Evolutionary conservation across 2,888 invertebrate species (phyloP), one percentile per base, ranked within the genome.

Genomic region (Eupeodes luniger): DNA sequence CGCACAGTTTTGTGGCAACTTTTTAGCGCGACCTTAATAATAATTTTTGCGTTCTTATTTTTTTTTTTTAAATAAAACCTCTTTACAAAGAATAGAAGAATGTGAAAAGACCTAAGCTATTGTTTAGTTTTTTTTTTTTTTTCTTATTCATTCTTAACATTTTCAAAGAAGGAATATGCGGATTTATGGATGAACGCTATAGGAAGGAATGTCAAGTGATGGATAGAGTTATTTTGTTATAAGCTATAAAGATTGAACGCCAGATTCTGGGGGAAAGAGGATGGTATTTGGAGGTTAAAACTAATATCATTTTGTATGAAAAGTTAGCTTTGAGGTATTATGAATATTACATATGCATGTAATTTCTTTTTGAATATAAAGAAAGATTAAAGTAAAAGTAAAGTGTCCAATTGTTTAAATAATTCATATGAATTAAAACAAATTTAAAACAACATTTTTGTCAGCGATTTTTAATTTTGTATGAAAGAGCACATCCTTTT

Each of bases 21-120:
- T 57, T 14, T 16, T 44, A n/a, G 16, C 47, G 69, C 55, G 70
- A 16, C 55, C 77, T 82, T 64, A 82, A 77, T 70, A 67, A 57
- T 47, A 66, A 57, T 59, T 77, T 64, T 44, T 55, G 19, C 19
- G 19, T 19, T 19, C 19, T 19, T 19, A 19, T 51, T 75, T 6
- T 55, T 51, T 16, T 27, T 66, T 14, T 27, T 66, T 2, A 47
- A 62, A 77, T 64, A 49, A 82, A 57, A 64, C 67, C 36, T 59
- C 59, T 75, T 81, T 75, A 67, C 12, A 61, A 67, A 19, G 47
- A 75, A 14, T 0, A 14, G 47, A 72, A 69, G 61, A 59, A 69
- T 69, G 69, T 19, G 40, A 44, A 61, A 47, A 67, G 36, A 69
- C 14, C 49, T 14, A 47, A 36, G 9, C 59, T 67, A 59, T 34